Evolutionary conservation across 1,140 invertebrate genomes (phyloP), one percentile per base, ranked within the genome.

Genomic region (Lucilia sericata): DNA sequence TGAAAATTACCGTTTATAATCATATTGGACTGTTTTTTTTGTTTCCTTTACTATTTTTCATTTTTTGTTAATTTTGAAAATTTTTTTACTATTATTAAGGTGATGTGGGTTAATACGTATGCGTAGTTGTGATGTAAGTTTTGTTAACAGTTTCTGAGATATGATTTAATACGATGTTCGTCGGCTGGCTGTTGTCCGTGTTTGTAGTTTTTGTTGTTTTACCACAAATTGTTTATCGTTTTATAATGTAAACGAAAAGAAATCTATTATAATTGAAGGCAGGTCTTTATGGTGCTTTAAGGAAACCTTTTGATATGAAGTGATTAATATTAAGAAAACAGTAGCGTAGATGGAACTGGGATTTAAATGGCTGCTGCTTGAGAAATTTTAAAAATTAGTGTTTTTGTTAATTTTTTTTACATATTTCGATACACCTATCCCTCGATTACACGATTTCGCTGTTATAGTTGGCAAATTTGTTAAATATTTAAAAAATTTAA

Each of bases 51-150:
- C 5, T 60, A n/a, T 60, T 60, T 7, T n/a, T 60, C 25, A 30
- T 1, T 30, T 30, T 30, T 30, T 30, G 25, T 30, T 30, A 30
- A 30, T 30, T 30, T 30, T 30, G 25, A 30, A 2, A n/a, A n/a
- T 60, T 17, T n/a, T 7, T 14, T 60, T 17, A 14, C 55, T n/a
- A 14, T 60, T 60, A 60, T 60, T 60, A 60, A n/a, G 19, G 65
- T 70, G n/a, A 25, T 70, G 21, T 70, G 19, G n/a, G n/a, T 21
- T 70, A 70, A 70, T 21, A 60, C 55, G 55, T 60, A 70, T 70
- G 65, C 65, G 65, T 70, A 70, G 65, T 70, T 70, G 7, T 70
- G 65, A 70, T 70, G 65, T 21, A 70, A 70, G 65, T 70, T 70
- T 70, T 21, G 65, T 21, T 21, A 70, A 70, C 21, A 70, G 21